Conservation (phyloP, 35 echinoderm and acorn worm genomes). For the Antedon bifida region DNA sequence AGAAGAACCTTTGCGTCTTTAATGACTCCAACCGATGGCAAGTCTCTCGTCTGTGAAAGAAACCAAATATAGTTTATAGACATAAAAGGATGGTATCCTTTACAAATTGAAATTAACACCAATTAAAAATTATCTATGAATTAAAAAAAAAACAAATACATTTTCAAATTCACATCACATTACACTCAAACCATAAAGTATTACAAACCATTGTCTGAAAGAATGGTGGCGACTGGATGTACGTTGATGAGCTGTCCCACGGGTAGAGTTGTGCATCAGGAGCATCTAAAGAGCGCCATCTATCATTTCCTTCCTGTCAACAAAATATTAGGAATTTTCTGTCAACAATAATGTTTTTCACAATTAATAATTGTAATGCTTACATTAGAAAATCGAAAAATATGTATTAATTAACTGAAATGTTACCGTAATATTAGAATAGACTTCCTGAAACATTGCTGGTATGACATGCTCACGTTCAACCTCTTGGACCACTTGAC, state of each 20-base stretch:
- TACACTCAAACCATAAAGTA: too few relatives aligned
- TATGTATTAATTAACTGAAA: background rate
- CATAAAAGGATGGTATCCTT: too few relatives aligned
- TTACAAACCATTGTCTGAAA: slow-evolving; percentile 92
- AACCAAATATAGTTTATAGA: too few relatives aligned
- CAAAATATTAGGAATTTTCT: too few relatives aligned
- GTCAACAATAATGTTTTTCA: too few relatives aligned
- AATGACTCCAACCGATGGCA: slow-evolving; percentile 36
- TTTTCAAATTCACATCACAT: too few relatives aligned
- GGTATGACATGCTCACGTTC: slow-evolving; percentile 93
- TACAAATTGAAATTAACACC: too few relatives aligned
- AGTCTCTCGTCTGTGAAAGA: slow-evolving; percentile 46
- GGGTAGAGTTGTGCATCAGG: slow-evolving; percentile 65
- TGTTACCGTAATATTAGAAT: slow-evolving; percentile 77
- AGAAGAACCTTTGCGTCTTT: slow-evolving; percentile 46
- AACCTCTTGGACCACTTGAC: slow-evolving; percentile 79
- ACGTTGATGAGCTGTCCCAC: slow-evolving; percentile 87
- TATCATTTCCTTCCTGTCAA: slow-evolving; percentile 57
- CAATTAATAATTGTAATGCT: too few relatives aligned
- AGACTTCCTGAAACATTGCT: slow-evolving; percentile 97
- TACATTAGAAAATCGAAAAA: too few relatives aligned
- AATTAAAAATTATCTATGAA: too few relatives aligned
- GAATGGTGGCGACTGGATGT: slow-evolving; percentile 96
- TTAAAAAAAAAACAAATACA: too few relatives aligned
- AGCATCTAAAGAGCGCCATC: slow-evolving; percentile 65